These are phyloP conservation scores for Maccullochella peelii DNA, from an alignment of 2,113 vertebrate species.

Conservation along the genomic window DNA sequence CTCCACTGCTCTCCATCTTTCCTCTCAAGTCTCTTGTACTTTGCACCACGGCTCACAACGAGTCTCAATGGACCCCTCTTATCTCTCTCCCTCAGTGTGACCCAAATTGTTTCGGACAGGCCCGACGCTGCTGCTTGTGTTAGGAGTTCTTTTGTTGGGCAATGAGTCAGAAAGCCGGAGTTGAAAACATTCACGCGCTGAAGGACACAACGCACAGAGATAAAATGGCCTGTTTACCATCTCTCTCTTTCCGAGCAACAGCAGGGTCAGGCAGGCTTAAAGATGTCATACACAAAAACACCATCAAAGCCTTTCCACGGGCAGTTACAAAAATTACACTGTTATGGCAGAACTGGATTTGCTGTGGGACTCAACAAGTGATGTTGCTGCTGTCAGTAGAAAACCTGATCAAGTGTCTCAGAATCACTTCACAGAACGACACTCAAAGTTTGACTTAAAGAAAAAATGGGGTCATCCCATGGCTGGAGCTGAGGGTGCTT, in stretches of 20 bases:
- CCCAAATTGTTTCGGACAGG: slow-evolving; percentile 49
- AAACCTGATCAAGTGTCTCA: slow-evolving; percentile 10
- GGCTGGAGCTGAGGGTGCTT: neutral
- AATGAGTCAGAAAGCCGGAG: slow-evolving; percentile 44
- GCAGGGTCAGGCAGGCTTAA: slow-evolving; percentile 25
- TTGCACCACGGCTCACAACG: slow-evolving; percentile 23
- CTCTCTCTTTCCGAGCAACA: slow-evolving; percentile 19
- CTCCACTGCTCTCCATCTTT: slow-evolving; percentile 19
- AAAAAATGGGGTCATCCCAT: neutral
- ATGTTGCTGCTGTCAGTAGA: slow-evolving; percentile 8
- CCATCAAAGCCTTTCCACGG: slow-evolving; percentile 28
- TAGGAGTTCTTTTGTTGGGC: slow-evolving; percentile 22
- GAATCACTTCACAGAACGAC: neutral
- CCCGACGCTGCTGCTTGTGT: slow-evolving; percentile 21
- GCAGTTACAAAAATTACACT: slow-evolving; percentile 20
- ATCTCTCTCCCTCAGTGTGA: slow-evolving; percentile 38
- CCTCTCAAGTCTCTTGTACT: slow-evolving; percentile 36
- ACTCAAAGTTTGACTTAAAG: neutral
- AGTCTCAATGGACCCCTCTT: slow-evolving; percentile 41
- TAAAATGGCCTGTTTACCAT: slow-evolving; percentile 23
- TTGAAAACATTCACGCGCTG: slow-evolving; percentile 45
- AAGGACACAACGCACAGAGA: slow-evolving; percentile 18
- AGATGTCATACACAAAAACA: slow-evolving; percentile 33
- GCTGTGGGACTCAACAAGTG: slow-evolving; percentile 17
- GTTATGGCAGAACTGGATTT: slow-evolving; percentile 17